Evolutionary conservation across 2,797 vertebrate genomes (phyloP).

Genomic region (Ctenosaura bakeri): DNA sequence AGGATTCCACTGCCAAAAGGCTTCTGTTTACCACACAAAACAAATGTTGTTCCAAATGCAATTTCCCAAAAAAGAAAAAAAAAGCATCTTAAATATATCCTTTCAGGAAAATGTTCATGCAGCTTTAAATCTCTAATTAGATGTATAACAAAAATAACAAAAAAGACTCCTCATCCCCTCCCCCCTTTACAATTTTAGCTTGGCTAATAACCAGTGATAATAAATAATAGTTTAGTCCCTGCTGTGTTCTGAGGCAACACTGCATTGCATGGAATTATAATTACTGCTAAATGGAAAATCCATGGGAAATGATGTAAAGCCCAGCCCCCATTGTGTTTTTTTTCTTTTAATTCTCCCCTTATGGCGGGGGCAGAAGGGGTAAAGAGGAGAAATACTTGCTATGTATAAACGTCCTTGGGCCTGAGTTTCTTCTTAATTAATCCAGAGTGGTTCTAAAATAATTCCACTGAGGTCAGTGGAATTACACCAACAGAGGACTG

Average conservation of each 20-base stretch:
- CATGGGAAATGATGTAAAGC: conserved; percentile 14
- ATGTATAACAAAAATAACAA: conserved; percentile 67
- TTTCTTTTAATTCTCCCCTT: background rate
- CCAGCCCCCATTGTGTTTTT: conserved; percentile 21
- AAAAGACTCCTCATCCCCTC: conserved; percentile 48
- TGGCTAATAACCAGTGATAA: conserved; percentile 72
- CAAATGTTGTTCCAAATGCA: conserved; percentile 77
- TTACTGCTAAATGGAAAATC: conserved; percentile 34
- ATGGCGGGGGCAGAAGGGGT: background rate
- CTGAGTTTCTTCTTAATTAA: conserved; percentile 4
- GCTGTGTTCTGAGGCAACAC: conserved; percentile 59
- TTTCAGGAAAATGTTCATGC: conserved; percentile 71
- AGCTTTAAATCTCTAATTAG: conserved; percentile 74
- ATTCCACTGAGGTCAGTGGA: conserved; percentile 44
- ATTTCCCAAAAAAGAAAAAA: conserved; percentile 64
- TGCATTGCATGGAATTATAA: conserved; percentile 51
- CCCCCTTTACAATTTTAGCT: conserved; percentile 66
- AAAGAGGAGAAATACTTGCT: background rate
- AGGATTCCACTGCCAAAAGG: conserved; percentile 75
- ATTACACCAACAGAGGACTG: conserved; percentile 11
- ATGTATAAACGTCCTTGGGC: background rate
- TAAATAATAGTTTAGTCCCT: conserved; percentile 73
- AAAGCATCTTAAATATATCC: conserved; percentile 73
- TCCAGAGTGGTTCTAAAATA: background rate
- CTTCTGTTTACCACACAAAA: conserved; percentile 79